A percentile compares a stretch with the other conserved stretches of the same genome.
Evolutionary conservation across 35 echinoderm and acorn worm species (phyloP).

Genomic region (Lytechinus variegatus): DNA sequence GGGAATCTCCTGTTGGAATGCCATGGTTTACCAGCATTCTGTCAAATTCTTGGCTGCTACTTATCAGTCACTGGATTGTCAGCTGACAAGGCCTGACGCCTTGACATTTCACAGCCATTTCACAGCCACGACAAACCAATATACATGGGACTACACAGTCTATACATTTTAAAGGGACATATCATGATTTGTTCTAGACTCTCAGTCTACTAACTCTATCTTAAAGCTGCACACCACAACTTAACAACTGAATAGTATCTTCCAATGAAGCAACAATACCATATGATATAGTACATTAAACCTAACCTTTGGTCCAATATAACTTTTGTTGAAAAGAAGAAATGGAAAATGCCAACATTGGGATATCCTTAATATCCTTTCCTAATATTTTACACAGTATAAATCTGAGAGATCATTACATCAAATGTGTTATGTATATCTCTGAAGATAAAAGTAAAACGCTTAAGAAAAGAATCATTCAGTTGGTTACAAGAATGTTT

Average conservation of each 20-base stretch:
- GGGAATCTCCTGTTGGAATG: neutral
- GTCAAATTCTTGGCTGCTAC: slow-evolving; percentile 41
- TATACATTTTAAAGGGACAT: neutral
- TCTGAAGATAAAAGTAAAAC: no score
- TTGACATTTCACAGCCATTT: slow-evolving; percentile 57
- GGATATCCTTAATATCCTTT: no score
- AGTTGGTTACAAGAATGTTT: no score
- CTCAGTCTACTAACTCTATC: neutral
- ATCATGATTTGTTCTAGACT: neutral
- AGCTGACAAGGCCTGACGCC: slow-evolving; percentile 37
- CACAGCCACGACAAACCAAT: slow-evolving; percentile 32
- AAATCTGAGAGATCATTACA: no score
- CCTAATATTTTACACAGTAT: no score
- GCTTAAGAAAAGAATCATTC: no score
- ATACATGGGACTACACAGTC: slow-evolving; percentile 34
- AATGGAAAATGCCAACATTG: no score
- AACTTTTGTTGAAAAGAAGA: no score
- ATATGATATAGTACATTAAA: no score
- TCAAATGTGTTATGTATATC: no score
- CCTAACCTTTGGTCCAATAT: no score
- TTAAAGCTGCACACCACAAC: neutral
- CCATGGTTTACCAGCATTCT: slow-evolving; percentile 13
- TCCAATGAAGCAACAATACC: neutral
- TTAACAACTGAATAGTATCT: neutral
- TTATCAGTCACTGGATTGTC: slow-evolving; percentile 42